Conservation (phyloP, 2,113 vertebrate species). For the Drymodes brunneopygia region DNA sequence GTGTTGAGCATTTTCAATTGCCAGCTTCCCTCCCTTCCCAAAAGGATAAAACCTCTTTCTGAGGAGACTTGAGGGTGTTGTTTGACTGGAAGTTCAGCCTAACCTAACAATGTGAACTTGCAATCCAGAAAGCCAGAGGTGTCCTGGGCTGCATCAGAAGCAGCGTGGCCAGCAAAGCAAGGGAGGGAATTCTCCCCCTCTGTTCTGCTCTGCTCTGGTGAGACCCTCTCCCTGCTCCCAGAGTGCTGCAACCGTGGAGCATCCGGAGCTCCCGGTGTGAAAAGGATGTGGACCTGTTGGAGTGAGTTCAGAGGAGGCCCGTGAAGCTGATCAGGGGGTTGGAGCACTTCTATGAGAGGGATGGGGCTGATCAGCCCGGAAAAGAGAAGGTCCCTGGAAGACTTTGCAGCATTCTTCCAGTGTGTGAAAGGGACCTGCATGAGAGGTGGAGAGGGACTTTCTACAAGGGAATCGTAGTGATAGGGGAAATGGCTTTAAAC, state of each 20-base stretch:
- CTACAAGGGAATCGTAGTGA: fast-evolving
- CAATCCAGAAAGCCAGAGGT: fast-evolving
- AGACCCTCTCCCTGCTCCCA: not conserved
- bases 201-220: not conserved
- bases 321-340: too few relatives aligned
- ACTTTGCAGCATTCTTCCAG: not conserved
- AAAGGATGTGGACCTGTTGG: not conserved
- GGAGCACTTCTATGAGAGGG: not conserved
- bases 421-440: too few relatives aligned
- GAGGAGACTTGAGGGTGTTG: not conserved
- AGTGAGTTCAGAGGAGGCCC: not conserved
- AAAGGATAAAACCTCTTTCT: not conserved
- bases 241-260: not conserved
- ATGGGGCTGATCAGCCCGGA: not conserved
- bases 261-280: too few relatives aligned
- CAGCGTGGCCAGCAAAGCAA: fast-evolving
- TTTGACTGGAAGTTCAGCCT: not conserved
- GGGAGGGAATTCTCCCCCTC: not conserved
- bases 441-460: not conserved
- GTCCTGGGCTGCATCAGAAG: not conserved
- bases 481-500: not conserved
- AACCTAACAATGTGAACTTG: fast-evolving
- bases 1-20: not conserved
- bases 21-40: not conserved
- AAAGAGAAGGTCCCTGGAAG: not conserved